Percentiles rank a stretch among this genome's conserved stretches.
Evolutionary conservation across 2,888 invertebrate genomes (phyloP).

Genomic region (Plebejus argus): DNA sequence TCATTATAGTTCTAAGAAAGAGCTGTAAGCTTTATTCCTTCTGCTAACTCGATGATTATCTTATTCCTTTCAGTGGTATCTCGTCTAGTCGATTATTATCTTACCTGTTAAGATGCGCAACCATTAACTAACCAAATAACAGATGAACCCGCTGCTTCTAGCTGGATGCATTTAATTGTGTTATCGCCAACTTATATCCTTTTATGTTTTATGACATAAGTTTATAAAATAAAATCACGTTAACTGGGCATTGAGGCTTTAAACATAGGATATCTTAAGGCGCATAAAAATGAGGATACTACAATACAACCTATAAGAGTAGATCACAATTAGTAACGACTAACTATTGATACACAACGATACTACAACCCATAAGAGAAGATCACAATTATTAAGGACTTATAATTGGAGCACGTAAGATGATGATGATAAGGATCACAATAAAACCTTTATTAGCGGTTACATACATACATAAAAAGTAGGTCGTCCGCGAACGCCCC

Average conservation of each 20-base stretch:
- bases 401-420: background rate
- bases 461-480: constrained; percentile 23
- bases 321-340: background rate
- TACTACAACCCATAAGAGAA: background rate
- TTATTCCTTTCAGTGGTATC: background rate
- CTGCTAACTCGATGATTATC: too few relatives aligned
- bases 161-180: background rate
- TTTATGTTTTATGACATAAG: too few relatives aligned
- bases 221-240: too few relatives aligned
- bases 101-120: background rate
- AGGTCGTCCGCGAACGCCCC: constrained; percentile 17
- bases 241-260: too few relatives aligned
- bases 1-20: background rate
- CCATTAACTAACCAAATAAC: background rate
- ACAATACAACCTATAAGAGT: background rate
- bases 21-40: background rate
- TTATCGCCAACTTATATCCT: background rate
- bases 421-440: constrained; percentile 5
- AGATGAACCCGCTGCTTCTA: background rate
- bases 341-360: too few relatives aligned
- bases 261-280: too few relatives aligned
- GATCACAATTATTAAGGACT: background rate
- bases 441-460: constrained; percentile 26
- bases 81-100: background rate
- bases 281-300: background rate